A percentile compares a stretch with the other conserved stretches of the same genome.
Evolutionary conservation across 2,797 vertebrate species (phyloP).

Genomic region (Melanogrammus aeglefinus): DNA sequence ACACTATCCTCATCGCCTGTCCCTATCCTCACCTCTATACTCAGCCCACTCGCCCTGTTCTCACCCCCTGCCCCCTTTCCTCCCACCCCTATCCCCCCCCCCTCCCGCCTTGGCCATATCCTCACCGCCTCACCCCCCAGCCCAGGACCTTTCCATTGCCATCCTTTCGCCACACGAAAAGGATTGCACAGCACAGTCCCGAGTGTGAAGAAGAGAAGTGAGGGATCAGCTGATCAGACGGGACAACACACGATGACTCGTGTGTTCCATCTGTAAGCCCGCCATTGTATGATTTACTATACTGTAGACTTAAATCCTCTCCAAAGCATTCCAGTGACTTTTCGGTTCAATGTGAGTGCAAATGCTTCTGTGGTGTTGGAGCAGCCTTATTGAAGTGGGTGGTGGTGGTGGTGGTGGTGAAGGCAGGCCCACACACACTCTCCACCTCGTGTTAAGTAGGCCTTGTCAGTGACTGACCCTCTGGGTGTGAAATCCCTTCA

Average conservation of each 20-base stretch:
- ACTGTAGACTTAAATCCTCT: slow-evolving; percentile 29
- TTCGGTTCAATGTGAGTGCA: slow-evolving; percentile 48
- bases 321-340: slow-evolving; percentile 51
- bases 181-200: slow-evolving; percentile 37
- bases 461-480: slow-evolving; percentile 28
- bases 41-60: neutral
- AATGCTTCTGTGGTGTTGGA: slow-evolving; percentile 43
- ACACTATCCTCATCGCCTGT: neutral
- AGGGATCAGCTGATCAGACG: slow-evolving; percentile 31
- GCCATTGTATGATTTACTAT: slow-evolving; percentile 26
- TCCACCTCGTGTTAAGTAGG: slow-evolving; percentile 38
- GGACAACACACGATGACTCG: slow-evolving; percentile 43
- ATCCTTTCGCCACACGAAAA: neutral
- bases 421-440: slow-evolving; percentile 42
- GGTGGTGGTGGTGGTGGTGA: slow-evolving; percentile 39
- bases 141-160: neutral
- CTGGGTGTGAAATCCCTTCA: slow-evolving; percentile 55
- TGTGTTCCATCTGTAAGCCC: slow-evolving; percentile 51
- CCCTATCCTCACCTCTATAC: neutral
- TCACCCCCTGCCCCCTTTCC: neutral
- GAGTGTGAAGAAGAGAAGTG: neutral
- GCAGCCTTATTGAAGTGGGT: slow-evolving; percentile 46
- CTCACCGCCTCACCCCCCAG: neutral
- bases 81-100: neutral
- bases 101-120: neutral